phyloP scores from a whole-genome alignment of 2,113 vertebrate genomes.

The Lamprologus callipterus region DNA sequence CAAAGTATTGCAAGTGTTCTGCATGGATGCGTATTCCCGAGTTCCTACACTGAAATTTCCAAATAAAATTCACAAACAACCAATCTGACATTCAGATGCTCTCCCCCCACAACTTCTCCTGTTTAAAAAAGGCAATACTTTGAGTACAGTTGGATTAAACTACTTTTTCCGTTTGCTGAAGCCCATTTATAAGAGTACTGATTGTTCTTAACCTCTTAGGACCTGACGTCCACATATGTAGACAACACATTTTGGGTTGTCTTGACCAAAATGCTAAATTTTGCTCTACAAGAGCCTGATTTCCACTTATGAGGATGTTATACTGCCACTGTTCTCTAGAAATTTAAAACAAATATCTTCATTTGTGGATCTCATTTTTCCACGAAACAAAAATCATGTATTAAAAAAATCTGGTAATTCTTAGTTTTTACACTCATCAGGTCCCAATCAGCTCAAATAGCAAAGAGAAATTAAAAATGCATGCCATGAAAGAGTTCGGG shows the following conservation, averaged over 20 bases:
- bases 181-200: neutral
- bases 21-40: neutral
- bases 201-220: neutral
- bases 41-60: neutral
- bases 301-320: neutral
- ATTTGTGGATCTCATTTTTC: neutral
- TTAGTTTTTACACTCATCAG: neutral
- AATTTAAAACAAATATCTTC: fast-evolving
- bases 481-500: fast-evolving
- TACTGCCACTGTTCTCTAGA: neutral
- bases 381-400: neutral
- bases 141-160: neutral
- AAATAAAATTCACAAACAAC: neutral
- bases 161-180: neutral
- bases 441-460: neutral
- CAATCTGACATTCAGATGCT: neutral
- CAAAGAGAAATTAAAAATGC: neutral
- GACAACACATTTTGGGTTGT: neutral
- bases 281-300: neutral
- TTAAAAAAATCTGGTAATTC: neutral
- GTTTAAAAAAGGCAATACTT: neutral
- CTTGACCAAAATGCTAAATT: neutral
- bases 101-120: neutral
- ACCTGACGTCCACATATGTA: neutral
- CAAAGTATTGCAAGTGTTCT: neutral